Evolutionary conservation across 2,888 invertebrate species (phyloP), one percentile per base, ranked within the genome.

Genomic region (Catocala fraxini): DNA sequence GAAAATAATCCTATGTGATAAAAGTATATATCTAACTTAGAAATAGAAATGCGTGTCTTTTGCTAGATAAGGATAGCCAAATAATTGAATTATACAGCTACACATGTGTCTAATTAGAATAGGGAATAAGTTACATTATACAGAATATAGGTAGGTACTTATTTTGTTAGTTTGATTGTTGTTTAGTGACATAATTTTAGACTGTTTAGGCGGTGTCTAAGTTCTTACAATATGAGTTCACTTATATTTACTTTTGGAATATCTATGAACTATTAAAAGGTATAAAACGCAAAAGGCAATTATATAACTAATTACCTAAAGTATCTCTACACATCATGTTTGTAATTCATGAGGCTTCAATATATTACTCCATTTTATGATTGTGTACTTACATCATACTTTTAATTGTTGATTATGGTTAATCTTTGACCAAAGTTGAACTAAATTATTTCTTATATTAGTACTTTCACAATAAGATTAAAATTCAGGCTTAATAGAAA

Each of bases 281-380:
- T 59, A 71, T 56, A 59, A 61, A 73, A 76, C 59, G 57, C 51
- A 56, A 52, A 62, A 73, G 78, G 80, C 72, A 77, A 80, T 80
- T 75, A 76, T 76, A 77, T 57, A 80, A 80, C 77, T 77, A 80
- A 77, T 77, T 70, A 78, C 73, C 75, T 75, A 71, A 65, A 63
- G 25, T 68, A 65, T 62, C 42, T 49, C 33, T 47, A 52, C 51
- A 13, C 47, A 48, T 57, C 53, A 65, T 63, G 12, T 61, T 64
- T 59, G 62, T 53, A 56, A 58, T 42, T 59, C 41, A 51, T 56
- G 39, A 39, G 51, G 59, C 62, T 39, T 43, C 39, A 62, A 63
- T 63, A 63, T 56, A 25, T 55, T 63, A 48, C 56, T 56, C 51
- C 51, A 56, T 43, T 47, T 54, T 34, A 51, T n/a, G 10, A 13